A percentile compares a stretch with the other conserved stretches of the same genome.
These are phyloP conservation scores for Chrysomela aeneicollis DNA, from an alignment of 2,888 invertebrate species.

Conservation along the genomic window DNA sequence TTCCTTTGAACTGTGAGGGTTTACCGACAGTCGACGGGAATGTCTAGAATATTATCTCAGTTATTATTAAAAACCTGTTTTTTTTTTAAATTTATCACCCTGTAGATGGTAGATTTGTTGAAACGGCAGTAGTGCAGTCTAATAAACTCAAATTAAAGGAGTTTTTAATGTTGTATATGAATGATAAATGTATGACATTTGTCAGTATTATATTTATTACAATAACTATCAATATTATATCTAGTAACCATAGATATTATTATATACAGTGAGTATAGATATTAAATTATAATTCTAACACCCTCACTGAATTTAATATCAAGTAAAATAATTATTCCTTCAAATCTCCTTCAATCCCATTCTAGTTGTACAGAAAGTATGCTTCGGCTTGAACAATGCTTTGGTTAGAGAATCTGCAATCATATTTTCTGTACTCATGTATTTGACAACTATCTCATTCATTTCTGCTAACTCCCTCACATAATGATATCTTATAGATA, in stretches of 20 bases:
- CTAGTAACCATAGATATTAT: too few species aligned
- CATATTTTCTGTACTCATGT: neutral
- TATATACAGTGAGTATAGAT: too few species aligned
- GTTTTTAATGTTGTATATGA: too few species aligned
- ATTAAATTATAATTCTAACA: neutral
- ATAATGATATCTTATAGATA: conserved; percentile 4
- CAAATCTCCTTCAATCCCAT: neutral
- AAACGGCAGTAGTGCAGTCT: neutral
- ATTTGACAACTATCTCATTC: neutral
- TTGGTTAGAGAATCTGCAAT: neutral
- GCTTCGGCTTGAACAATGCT: neutral
- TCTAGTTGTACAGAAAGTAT: neutral
- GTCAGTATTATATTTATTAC: too few species aligned
- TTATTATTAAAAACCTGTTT: too few species aligned
- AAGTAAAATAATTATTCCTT: neutral
- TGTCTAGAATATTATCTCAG: too few species aligned
- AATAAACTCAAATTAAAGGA: neutral
- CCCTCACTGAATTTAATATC: neutral
- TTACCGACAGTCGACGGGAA: too few species aligned
- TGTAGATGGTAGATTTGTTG: too few species aligned
- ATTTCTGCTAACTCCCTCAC: conserved; percentile 3
- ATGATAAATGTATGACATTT: too few species aligned
- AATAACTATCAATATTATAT: too few species aligned
- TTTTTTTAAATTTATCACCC: too few species aligned
- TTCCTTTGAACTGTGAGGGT: too few species aligned